Evolutionary conservation across 2,113 vertebrate genomes (phyloP).

Genomic region (Megaleporinus macrocephalus): DNA sequence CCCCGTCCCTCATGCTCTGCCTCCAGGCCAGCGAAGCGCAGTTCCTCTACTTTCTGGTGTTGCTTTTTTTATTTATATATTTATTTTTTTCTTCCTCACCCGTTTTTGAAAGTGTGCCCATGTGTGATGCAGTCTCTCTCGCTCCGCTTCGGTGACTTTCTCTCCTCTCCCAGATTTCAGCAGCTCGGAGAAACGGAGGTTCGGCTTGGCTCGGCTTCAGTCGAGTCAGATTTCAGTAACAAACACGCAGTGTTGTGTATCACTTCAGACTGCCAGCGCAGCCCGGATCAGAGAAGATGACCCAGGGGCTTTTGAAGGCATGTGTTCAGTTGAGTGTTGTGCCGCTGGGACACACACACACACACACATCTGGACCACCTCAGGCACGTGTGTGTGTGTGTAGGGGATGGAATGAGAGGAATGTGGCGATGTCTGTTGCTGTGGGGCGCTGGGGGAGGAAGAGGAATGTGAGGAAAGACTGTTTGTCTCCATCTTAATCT

Average conservation of each 20-base stretch:
- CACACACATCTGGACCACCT: too few species aligned
- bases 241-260: neutral
- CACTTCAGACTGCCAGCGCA: neutral
- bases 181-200: neutral
- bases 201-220: slow-evolving; percentile 2
- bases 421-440: slow-evolving; percentile 69
- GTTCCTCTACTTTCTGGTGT: neutral
- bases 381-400: slow-evolving; percentile 72
- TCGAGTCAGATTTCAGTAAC: slow-evolving; percentile 22
- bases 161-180: neutral
- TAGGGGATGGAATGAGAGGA: slow-evolving; percentile 78
- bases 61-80: neutral
- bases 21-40: neutral
- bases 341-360: slow-evolving; percentile 59
- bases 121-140: slow-evolving; percentile 11
- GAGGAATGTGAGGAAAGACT: slow-evolving; percentile 58
- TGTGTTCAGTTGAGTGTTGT: slow-evolving; percentile 50
- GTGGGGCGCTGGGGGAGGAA: slow-evolving; percentile 22
- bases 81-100: neutral
- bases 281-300: neutral
- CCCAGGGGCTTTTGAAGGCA: slow-evolving; percentile 43
- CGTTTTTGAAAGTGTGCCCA: neutral
- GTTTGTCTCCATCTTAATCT: slow-evolving; percentile 54
- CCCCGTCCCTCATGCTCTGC: too few species aligned
- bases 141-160: neutral